Evolutionary conservation across 2,797 vertebrate species (phyloP), one percentile per base, ranked within the genome.

Genomic region (Pangasius larnaudii): DNA sequence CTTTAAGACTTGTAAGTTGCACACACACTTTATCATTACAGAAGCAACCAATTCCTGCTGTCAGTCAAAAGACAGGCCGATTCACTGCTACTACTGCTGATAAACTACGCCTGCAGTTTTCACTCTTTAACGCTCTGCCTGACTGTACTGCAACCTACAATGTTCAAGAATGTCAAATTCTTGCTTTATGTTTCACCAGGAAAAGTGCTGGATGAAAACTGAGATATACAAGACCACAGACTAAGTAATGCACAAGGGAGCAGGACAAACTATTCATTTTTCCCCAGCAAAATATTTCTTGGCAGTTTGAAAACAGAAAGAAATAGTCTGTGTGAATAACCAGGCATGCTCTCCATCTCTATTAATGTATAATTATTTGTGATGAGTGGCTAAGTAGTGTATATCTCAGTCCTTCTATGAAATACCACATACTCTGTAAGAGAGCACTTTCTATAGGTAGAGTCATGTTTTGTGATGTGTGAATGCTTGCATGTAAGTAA

Each of bases 31-130:
- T 82, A 82, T 82, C 63, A 84, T 30, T 53, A 84, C n/a, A 84
- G n/a, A 51, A 84, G 63, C 63, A 84, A 51, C 82, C n/a, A 69
- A 51, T 84, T 84, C 46, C 63, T 67, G 63, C n/a, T 84, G 63
- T 67, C 81, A 51, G 18, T 84, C 63, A 84, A 51, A 81, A 33
- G 81, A 69, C 27, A 36, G 46, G n/a, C 63, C 7, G 10, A 58
- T 56, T 84, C 83, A 69, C 30, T 84, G 27, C 24, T 84, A 51
- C 36, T 51, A 49, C 51, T 85, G 84, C 67, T 58, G 67, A 27
- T 85, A 58, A 72, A 36, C 22, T 39, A 27, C 3, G 33, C 5
- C 67, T 72, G 49, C 30, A 49, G 42, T 83, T 67, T 85, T 85
- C 19, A 36, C n/a, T 69, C 65, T 27, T 27, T 7, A 69, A 53